These are phyloP conservation scores for Acanthoscelides obtectus DNA, from an alignment of 2,888 invertebrate genomes.

Conservation along the genomic window DNA sequence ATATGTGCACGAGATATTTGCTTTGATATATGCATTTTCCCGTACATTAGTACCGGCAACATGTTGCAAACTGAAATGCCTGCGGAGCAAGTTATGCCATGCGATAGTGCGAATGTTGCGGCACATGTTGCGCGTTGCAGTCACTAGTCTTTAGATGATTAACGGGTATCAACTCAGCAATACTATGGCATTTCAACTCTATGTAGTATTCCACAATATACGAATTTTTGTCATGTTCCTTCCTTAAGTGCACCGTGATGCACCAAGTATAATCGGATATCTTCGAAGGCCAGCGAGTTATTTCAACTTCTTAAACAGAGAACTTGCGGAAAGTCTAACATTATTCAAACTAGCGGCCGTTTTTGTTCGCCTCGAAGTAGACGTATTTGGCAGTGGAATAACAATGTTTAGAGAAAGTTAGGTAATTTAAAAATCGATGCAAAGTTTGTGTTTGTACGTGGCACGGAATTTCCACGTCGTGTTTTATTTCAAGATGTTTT, in stretches of 20 bases:
- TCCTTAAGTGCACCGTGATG: neutral
- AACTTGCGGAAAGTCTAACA: neutral
- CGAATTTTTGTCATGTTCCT: neutral
- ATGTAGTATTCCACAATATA: neutral
- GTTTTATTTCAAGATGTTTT: slow-evolving; percentile 3
- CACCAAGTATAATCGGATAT: neutral
- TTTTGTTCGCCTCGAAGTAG: slow-evolving; percentile 4
- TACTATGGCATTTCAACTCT: no score
- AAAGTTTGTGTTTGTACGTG: slow-evolving; percentile 7
- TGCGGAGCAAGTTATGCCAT: no score
- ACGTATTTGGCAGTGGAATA: slow-evolving; percentile 5
- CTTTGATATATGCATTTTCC: no score
- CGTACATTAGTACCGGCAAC: no score
- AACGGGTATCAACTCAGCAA: no score
- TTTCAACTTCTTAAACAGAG: neutral
- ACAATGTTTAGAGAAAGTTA: slow-evolving; percentile 10
- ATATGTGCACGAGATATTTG: no score
- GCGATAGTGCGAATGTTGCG: no score
- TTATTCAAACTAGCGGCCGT: neutral
- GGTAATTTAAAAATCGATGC: slow-evolving; percentile 6
- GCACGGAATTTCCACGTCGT: slow-evolving; percentile 8
- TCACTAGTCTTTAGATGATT: no score
- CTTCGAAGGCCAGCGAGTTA: neutral
- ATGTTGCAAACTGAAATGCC: no score
- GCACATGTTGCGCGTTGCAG: no score